These are phyloP conservation scores for Lobophora halterata DNA, from an alignment of 2,888 invertebrate genomes.

Conservation along the genomic window DNA sequence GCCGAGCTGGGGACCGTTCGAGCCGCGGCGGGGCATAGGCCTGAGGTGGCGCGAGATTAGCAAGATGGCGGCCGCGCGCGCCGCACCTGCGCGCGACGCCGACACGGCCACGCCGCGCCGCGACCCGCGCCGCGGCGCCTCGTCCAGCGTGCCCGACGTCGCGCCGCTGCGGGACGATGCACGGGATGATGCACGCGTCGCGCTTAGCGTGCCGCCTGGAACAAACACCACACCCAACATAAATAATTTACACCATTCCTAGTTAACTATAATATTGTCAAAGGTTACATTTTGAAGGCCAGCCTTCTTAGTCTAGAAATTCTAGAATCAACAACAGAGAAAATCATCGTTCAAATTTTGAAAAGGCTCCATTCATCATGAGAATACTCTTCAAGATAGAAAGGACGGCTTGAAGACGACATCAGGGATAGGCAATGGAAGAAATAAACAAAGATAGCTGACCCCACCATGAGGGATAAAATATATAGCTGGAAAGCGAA, in stretches of 20 bases:
- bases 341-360: no score
- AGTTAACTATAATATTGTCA: no score
- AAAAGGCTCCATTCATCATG: no score
- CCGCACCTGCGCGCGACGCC: constrained; percentile 95
- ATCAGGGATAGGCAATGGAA: no score
- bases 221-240: not conserved
- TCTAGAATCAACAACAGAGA: no score
- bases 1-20: constrained; percentile 71
- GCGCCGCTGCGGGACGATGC: constrained; percentile 76
- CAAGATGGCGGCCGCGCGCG: constrained; percentile 96
- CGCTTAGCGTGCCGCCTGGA: constrained; percentile 81
- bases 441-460: no score
- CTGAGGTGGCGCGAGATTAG: constrained; percentile 93
- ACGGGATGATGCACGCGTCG: constrained; percentile 70
- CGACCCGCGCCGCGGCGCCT: constrained; percentile 59
- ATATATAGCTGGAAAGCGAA: no score
- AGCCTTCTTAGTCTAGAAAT: no score
- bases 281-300: no score
- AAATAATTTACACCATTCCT: not conserved
- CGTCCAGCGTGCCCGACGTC: constrained; percentile 66
- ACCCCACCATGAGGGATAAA: no score
- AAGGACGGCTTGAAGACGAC: no score
- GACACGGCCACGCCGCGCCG: constrained; percentile 87
- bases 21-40: constrained; percentile 64
- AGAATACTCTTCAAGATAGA: no score